Base-by-base conservation (phyloP, 2,113 vertebrate genomes). In the Labeo catla region DNA sequence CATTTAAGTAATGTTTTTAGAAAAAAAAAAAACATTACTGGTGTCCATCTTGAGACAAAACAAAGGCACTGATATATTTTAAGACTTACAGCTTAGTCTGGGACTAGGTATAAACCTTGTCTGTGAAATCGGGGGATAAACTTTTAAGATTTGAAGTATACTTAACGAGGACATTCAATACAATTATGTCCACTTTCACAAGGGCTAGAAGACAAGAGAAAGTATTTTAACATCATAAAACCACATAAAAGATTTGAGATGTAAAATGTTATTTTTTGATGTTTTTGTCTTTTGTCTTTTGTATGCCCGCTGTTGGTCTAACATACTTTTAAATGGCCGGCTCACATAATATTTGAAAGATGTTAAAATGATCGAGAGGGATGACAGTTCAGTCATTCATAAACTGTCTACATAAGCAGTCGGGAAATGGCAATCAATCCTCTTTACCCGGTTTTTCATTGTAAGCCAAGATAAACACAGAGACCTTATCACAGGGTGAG, bases 391-490 rank as follows among this genome's bases (percentile, higher is more conserved):
- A 91, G 81, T 87, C 39, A 54, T 61, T 84, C 50, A 84, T 85
- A 83, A 77, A 52, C 70, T 80, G 8, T 54, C 54, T 39, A 16
- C 45, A 28, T 52, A 70, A 76, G 28, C 86, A 36, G 36, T 59
- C 63, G 36, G 72, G 34, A 84, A 74, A 82, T 28, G 8, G 36
- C 23, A 28, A 70, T 82, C 47, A 79, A 57, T 84, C 76, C 81
- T 52, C 34, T 70, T 70, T 63, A 49, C 50, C 65, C n/a, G 84
- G 77, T 83, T 89, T 84, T 91, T 73, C 11, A 81, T 77, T 81
- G 45, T 39, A 0, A 70, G 91, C 93, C 92, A 94, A 91, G 77
- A 90, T 88, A 93, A 95, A 94, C 90, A 94, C 91, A 89, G 90
- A 92, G 91, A 89, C 90, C 36, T 92, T 90, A 92, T 92, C 88